These are phyloP conservation scores for Lithophane leautieri DNA, from an alignment of 2,888 invertebrate species.

Conservation along the genomic window DNA sequence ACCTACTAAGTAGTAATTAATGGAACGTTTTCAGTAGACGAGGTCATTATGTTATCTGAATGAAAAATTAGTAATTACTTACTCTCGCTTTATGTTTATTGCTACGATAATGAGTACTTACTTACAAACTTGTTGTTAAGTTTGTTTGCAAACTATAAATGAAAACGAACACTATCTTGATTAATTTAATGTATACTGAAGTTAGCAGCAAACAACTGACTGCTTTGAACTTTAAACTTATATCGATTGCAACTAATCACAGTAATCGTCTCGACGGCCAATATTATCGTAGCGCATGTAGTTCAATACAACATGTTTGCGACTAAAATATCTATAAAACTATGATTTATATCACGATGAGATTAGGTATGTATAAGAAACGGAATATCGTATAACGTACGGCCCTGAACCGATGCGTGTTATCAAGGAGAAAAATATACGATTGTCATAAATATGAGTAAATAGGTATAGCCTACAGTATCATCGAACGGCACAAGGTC, in stretches of 20 bases:
- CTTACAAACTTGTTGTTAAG: conserved; percentile 18
- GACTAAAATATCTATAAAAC: conserved; percentile 46
- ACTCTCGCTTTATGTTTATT: conserved; percentile 40
- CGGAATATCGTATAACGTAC: conserved; percentile 64
- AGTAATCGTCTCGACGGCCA: conserved; percentile 5
- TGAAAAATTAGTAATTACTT: conserved; percentile 21
- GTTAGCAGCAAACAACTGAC: conserved; percentile 18
- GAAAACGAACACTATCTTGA: conserved; percentile 45
- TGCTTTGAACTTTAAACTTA: conserved; percentile 44
- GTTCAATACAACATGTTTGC: conserved; percentile 13
- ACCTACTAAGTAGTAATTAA: conserved; percentile 5
- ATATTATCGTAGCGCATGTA: conserved; percentile 17
- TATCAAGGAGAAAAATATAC: conserved; percentile 71
- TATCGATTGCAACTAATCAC: conserved; percentile 17
- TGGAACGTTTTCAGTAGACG: conserved; percentile 24
- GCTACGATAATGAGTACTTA: conserved; percentile 37
- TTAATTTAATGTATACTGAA: conserved; percentile 22
- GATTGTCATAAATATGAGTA: conserved; percentile 65
- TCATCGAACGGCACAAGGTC: conserved; percentile 63
- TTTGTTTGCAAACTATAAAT: conserved; percentile 43
- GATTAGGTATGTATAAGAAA: conserved; percentile 53
- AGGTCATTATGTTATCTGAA: conserved; percentile 42
- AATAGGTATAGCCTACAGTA: conserved; percentile 53
- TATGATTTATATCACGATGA: conserved; percentile 53
- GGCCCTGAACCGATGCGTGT: conserved; percentile 74